Evolutionary conservation across 2,888 invertebrate genomes (phyloP).

Genomic region (Baronia brevicornis): DNA sequence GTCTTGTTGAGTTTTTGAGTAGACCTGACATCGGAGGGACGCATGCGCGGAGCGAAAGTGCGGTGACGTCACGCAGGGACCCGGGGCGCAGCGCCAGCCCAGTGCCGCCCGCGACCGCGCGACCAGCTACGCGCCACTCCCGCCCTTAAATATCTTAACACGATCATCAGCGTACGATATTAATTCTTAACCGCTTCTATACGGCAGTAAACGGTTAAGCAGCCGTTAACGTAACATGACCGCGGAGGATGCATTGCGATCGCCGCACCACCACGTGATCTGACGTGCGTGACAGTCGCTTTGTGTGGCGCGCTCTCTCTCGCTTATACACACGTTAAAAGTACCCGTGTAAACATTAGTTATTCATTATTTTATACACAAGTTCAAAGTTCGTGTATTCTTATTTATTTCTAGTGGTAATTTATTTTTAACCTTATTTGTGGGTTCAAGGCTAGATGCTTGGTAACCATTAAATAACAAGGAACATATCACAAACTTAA

Average conservation of each 20-base stretch:
- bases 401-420: neutral
- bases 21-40: constrained; percentile 37
- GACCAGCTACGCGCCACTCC: constrained; percentile 61
- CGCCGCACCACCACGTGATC: constrained; percentile 29
- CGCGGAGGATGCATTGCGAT: constrained; percentile 18
- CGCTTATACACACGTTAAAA: constrained; percentile 30
- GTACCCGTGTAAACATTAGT: constrained; percentile 27
- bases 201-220: constrained; percentile 28
- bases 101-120: constrained; percentile 69
- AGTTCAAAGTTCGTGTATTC: neutral
- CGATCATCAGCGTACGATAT: constrained; percentile 62
- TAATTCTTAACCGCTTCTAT: constrained; percentile 35
- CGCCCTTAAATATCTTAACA: constrained; percentile 48
- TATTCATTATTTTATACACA: constrained; percentile 21
- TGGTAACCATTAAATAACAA: too few species aligned
- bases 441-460: too few species aligned
- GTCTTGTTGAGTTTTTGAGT: constrained; percentile 64
- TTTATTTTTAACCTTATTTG: neutral
- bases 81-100: constrained; percentile 61
- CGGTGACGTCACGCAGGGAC: constrained; percentile 65
- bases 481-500: too few species aligned
- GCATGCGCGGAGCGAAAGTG: constrained; percentile 48
- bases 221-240: constrained; percentile 21
- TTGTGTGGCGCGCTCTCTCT: constrained; percentile 22
- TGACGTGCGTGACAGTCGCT: constrained; percentile 25